Evolutionary conservation across 2,888 invertebrate species (phyloP), one percentile per base, ranked within the genome.

Genomic region (Heliconius cydno): DNA sequence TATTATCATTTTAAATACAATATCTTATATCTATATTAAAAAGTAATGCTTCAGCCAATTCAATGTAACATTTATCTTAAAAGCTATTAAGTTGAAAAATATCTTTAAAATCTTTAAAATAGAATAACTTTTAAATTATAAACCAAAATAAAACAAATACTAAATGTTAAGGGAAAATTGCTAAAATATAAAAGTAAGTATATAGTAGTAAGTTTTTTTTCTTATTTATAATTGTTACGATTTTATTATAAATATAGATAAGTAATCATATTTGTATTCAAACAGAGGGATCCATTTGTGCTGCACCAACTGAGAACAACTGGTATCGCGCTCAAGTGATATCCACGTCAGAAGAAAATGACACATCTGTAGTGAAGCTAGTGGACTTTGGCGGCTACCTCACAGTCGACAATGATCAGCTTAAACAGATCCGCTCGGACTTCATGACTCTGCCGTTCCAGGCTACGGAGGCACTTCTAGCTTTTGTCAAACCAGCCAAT

Each of bases 341-440:
- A 81, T 94, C 95, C 73, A 95, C 96, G 63, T 97, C 97, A 83
- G 96, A 96, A 82, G 96, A 96, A 76, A 96, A 96, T 71, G 96
- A 97, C 86, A 96, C 96, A 67, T 97, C 98, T 85, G 96, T 98
- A 84, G 97, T 99, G 79, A 97, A 97, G 92, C 97, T 98, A 90
- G 97, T 99, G 76, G 99, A 99, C 95, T 98, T 98, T 87, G 99
- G 99, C 74, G 99, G 99, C 76, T 99, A 98, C 92, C 96, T 97
- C 87, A 96, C 96, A 80, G 96, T 99, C 78, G 96, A 97, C 86
- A 97, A 97, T 85, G 95, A 96, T 79, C 96, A 96, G 84, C 96
- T 99, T 88, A 97, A 98, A 89, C 99, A 99, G 95, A 99, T 99
- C 85, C 96, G 98, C 86, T 97, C 97, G 78, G 99, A 99, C 93